phyloP scores from a whole-genome alignment of 2,113 vertebrate species.

The Crotalus tigris region DNA sequence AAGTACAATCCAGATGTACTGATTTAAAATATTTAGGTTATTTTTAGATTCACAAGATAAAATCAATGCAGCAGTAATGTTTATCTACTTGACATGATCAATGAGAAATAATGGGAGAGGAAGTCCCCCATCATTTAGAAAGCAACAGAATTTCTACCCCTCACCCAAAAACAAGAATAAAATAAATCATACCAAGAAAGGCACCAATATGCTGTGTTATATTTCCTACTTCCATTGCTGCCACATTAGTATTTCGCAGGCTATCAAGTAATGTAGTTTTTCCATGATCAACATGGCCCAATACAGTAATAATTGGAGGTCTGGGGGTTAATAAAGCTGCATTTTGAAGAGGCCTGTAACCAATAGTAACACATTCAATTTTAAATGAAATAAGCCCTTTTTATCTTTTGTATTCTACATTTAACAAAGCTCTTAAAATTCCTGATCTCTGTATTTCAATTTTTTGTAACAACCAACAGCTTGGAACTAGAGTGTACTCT shows the following conservation, averaged over 20 bases:
- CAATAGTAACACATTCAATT: conserved; percentile 20
- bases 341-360: conserved; percentile 78
- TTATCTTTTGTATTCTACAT: neutral
- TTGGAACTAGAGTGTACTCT: neutral
- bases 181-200: conserved; percentile 76
- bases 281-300: conserved; percentile 97
- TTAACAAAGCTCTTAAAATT: neutral
- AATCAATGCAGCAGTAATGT: neutral
- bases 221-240: conserved; percentile 80
- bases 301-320: conserved; percentile 90
- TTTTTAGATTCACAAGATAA: neutral
- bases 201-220: conserved; percentile 90
- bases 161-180: neutral
- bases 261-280: conserved; percentile 94
- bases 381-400: conserved; percentile 8
- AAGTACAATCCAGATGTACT: neutral
- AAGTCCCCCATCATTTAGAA: neutral
- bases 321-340: conserved; percentile 71
- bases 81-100: neutral
- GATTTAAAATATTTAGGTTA: neutral
- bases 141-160: neutral
- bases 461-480: neutral
- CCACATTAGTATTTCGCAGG: conserved; percentile 87
- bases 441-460: accelerated
- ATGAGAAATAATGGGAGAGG: neutral